Conservation (phyloP, 2,797 vertebrate genomes). For the Mastacembelus armatus region DNA sequence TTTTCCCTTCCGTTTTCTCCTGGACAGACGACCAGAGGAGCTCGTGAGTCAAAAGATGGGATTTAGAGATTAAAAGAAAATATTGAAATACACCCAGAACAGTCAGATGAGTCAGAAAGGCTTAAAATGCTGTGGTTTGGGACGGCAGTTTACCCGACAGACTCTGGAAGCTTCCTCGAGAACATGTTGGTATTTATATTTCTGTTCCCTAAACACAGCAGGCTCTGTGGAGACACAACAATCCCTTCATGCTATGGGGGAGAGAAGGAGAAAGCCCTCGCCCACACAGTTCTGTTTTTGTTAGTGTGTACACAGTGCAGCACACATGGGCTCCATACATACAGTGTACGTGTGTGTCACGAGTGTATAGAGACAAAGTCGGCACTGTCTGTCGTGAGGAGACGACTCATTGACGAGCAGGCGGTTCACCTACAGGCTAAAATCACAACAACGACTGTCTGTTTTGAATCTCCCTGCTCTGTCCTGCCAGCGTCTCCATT, state of each 20-base stretch:
- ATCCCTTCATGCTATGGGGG: slow-evolving; percentile 35
- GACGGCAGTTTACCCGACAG: slow-evolving; percentile 17
- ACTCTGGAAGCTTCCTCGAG: slow-evolving; percentile 34
- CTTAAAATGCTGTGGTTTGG: slow-evolving; percentile 18
- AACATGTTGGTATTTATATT: slow-evolving; percentile 70
- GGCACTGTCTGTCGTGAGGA: slow-evolving; percentile 17
- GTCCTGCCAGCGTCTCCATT: slow-evolving; percentile 3
- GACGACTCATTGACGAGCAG: slow-evolving; percentile 19
- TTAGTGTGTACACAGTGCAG: slow-evolving; percentile 2
- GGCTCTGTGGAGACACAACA: slow-evolving; percentile 59
- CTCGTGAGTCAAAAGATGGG: slow-evolving; percentile 24
- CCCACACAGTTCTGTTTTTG: slow-evolving; percentile 42
- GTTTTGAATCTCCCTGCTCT: slow-evolving; percentile 2
- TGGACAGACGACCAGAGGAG: slow-evolving; percentile 3
- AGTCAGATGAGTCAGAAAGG: slow-evolving; percentile 17
- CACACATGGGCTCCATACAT: slow-evolving; percentile 33
- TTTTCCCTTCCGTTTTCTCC: slow-evolving; percentile 30
- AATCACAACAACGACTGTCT: slow-evolving; percentile 8
- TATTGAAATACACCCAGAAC: slow-evolving; percentile 15
- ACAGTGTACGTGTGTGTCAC: slow-evolving; percentile 14
- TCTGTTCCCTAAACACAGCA: slow-evolving; percentile 61
- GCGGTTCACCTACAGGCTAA: slow-evolving; percentile 25
- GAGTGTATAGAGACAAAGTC: slow-evolving; percentile 24
- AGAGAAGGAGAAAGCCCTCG: slow-evolving; percentile 4
- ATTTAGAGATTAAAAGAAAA: slow-evolving; percentile 10